Conservation (phyloP, 2,113 vertebrate genomes). For the Pleuronectes platessa region DNA sequence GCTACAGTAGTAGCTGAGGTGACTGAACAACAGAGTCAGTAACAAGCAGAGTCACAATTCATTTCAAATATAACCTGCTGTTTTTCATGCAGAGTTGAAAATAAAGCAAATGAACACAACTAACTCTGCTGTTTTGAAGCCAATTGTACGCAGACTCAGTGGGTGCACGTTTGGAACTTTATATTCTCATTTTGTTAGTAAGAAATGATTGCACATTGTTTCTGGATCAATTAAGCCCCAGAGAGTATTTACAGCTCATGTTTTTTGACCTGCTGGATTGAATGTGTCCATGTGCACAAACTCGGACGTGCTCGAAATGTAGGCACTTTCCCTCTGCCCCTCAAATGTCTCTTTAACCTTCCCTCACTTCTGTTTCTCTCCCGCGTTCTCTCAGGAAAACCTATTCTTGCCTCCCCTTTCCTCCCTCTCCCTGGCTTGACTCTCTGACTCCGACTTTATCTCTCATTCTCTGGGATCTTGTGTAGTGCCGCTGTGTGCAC, state of each 20-base stretch:
- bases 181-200: constrained; percentile 1
- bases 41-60: too few species aligned
- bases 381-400: constrained; percentile 38
- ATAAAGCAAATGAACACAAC: too few species aligned
- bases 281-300: constrained; percentile 4
- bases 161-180: constrained; percentile 6
- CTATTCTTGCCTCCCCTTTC: background rate
- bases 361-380: constrained; percentile 23
- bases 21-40: constrained; percentile 12
- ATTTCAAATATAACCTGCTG: too few species aligned
- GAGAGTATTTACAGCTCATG: constrained; percentile 20
- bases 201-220: constrained; percentile 7
- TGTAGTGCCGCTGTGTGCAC: constrained; percentile 3
- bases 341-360: constrained; percentile 30
- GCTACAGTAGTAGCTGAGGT: constrained; percentile 29
- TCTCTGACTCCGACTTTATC: constrained; percentile 37
- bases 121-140: too few species aligned
- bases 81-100: too few species aligned
- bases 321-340: constrained; percentile 19
- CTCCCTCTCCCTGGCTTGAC: constrained; percentile 4
- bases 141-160: background rate
- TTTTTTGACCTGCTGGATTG: constrained; percentile 13
- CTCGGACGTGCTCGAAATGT: background rate
- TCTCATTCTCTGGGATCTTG: constrained; percentile 23
- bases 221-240: constrained; percentile 22